phyloP scores from a whole-genome alignment of 1,140 invertebrate species.

The Cotesia vestalis region DNA sequence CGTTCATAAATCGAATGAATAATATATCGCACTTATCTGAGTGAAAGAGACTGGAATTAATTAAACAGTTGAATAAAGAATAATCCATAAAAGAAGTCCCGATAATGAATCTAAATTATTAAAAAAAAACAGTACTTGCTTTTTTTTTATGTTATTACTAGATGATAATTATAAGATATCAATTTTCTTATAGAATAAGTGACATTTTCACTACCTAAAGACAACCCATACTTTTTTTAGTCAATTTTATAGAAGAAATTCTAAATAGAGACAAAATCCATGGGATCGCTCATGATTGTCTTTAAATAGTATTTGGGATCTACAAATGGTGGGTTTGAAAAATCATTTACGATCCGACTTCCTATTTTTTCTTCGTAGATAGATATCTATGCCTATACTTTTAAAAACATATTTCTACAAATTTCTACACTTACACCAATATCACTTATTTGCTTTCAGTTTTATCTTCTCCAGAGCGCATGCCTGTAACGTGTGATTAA shows the following conservation, averaged over 20 bases:
- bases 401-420: background rate
- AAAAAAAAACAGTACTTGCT: too few species aligned
- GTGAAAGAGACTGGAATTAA: too few species aligned
- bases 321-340: constrained; percentile 26
- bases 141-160: too few species aligned
- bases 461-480: background rate
- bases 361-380: background rate
- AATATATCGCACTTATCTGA: too few species aligned
- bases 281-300: background rate
- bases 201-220: too few species aligned
- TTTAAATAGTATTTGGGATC: background rate
- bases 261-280: too few species aligned
- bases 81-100: background rate
- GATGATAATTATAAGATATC: too few species aligned
- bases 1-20: too few species aligned
- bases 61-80: background rate
- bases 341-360: constrained; percentile 24
- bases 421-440: background rate
- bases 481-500: constrained; percentile 24
- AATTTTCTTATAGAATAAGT: too few species aligned
- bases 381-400: background rate
- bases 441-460: background rate
- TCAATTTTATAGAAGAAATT: too few species aligned
- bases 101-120: too few species aligned
- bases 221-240: too few species aligned